Evolutionary conservation across 37 sponge, comb jelly and placozoan genomes (phyloP).

Genomic region (Eunapius fragilis): DNA sequence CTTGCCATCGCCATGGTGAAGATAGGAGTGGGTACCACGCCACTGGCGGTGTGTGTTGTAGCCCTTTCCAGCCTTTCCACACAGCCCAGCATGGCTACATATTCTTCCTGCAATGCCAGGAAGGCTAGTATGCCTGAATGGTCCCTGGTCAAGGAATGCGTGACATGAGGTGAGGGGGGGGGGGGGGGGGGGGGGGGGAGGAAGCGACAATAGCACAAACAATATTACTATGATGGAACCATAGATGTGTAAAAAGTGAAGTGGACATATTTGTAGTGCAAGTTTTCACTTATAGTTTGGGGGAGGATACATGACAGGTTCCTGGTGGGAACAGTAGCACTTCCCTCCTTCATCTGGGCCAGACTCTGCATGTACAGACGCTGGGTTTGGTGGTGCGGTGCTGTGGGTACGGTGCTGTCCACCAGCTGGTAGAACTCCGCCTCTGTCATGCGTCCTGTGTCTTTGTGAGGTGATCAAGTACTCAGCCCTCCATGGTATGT

Average conservation of each 20-base stretch:
- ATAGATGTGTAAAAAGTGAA: background rate
- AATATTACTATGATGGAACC: too few relatives aligned
- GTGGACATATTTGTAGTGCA: too few relatives aligned
- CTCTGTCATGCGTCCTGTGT: too few relatives aligned
- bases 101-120: background rate
- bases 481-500: too few relatives aligned
- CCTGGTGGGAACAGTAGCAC: constrained; percentile 20
- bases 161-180: background rate
- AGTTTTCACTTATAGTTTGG: background rate
- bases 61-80: constrained; percentile 4
- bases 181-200: background rate
- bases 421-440: too few relatives aligned
- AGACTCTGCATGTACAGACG: constrained; percentile 59
- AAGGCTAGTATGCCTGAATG: constrained; percentile 40
- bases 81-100: background rate
- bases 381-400: too few relatives aligned
- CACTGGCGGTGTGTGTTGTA: background rate
- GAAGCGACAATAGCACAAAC: background rate
- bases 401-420: constrained; percentile 32
- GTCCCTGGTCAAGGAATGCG: background rate
- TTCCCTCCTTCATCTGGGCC: constrained; percentile 4
- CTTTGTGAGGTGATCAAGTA: too few relatives aligned
- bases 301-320: constrained; percentile 63
- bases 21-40: background rate
- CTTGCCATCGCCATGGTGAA: constrained; percentile 1